These are phyloP conservation scores for Colletes gigas DNA, from an alignment of 1,140 invertebrate species.

Conservation along the genomic window DNA sequence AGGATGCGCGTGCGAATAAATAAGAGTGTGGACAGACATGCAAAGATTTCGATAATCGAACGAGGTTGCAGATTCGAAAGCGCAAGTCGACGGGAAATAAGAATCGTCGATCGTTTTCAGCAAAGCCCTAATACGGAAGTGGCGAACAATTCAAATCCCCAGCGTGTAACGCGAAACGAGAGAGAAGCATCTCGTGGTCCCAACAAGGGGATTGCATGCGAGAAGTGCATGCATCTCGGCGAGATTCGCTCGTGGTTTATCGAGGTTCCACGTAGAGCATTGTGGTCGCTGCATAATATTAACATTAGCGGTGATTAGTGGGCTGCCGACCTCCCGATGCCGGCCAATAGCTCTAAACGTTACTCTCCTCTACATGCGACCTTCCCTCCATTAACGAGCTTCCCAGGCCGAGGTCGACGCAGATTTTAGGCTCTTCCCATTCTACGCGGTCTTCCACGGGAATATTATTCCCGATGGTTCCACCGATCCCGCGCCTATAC, in stretches of 20 bases:
- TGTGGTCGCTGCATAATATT: conserved; percentile 79
- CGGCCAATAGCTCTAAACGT: conserved; percentile 65
- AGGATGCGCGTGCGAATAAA: too few species aligned
- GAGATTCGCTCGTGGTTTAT: conserved; percentile 72
- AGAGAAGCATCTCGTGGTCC: conserved; percentile 21
- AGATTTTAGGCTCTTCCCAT: conserved; percentile 54
- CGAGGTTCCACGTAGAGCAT: conserved; percentile 74
- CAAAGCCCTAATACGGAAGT: conserved; percentile 21
- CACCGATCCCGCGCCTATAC: not conserved
- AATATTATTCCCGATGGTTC: conserved; percentile 8
- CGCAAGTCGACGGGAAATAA: not conserved
- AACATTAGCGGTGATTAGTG: conserved; percentile 79
- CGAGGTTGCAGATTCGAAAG: too few species aligned
- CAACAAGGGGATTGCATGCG: conserved; percentile 73
- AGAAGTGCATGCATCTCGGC: conserved; percentile 71
- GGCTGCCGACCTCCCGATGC: conserved; percentile 65
- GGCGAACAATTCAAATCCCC: conserved; percentile 10
- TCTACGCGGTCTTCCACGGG: conserved; percentile 1
- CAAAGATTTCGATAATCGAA: too few species aligned
- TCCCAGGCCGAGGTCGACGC: conserved; percentile 54
- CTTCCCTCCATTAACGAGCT: conserved; percentile 75
- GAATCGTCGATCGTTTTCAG: not conserved
- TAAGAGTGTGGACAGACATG: too few species aligned
- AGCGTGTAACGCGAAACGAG: conserved; percentile 15
- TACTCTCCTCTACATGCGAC: conserved; percentile 68